Evolutionary conservation across 2,113 vertebrate genomes (phyloP).

Genomic region (Athene noctua): DNA sequence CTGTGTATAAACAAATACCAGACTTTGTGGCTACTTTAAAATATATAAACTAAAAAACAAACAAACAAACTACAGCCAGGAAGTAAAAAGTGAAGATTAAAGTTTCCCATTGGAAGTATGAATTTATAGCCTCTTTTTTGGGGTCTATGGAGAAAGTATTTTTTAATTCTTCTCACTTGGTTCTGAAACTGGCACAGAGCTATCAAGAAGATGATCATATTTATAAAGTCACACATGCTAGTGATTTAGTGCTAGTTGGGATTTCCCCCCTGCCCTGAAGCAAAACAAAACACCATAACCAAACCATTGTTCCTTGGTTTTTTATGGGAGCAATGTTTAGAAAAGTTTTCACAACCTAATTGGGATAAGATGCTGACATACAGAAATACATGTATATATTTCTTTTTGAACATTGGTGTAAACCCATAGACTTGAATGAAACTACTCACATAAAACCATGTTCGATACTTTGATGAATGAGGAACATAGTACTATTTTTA

Average conservation of each 20-base stretch:
- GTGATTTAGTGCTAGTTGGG: not conserved
- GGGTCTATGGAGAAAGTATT: not conserved
- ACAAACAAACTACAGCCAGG: not conserved
- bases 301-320: not conserved
- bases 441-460: not conserved
- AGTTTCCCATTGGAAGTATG: not conserved
- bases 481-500: not conserved
- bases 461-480: not conserved
- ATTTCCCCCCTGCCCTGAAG: accelerated
- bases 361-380: not conserved
- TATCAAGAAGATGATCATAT: not conserved
- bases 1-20: not conserved
- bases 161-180: not conserved
- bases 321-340: not conserved
- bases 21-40: not conserved
- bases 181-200: not conserved
- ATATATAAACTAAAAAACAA: not conserved
- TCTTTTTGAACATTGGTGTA: not conserved
- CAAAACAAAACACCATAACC: not conserved
- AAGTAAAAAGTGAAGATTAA: not conserved
- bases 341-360: not conserved
- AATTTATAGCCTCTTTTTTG: not conserved
- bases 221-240: not conserved
- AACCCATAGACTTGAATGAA: not conserved
- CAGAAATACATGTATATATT: not conserved